Conservation (phyloP, 1,140 invertebrate genomes). For the Laupala kohalensis region DNA sequence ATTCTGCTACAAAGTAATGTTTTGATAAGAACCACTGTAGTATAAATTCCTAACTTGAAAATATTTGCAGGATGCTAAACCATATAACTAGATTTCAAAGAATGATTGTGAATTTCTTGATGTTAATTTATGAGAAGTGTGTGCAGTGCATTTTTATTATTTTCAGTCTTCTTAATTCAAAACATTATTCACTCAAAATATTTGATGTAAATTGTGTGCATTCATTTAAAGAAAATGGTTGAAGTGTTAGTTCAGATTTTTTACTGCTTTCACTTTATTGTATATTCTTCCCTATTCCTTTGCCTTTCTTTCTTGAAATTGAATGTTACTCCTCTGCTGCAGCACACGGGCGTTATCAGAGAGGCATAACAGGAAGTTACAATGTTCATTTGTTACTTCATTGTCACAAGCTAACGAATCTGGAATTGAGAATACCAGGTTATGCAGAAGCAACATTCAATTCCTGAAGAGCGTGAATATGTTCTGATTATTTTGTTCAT, state of each 20-base stretch:
- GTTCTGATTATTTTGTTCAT: not conserved
- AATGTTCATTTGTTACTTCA: not conserved
- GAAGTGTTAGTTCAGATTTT: not conserved
- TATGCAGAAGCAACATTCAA: not conserved
- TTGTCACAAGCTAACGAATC: not conserved
- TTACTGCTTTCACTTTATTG: no score
- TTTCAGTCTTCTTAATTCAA: not conserved
- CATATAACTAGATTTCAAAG: not conserved
- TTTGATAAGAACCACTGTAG: not conserved
- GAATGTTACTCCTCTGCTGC: not conserved
- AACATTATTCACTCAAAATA: no score
- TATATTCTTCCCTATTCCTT: not conserved
- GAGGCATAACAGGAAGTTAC: not conserved
- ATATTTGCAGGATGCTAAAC: not conserved
- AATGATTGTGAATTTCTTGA: not conserved
- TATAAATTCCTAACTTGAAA: not conserved
- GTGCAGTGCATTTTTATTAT: not conserved
- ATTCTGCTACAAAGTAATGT: not conserved
- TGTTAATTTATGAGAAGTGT: not conserved
- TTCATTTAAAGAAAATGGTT: not conserved
- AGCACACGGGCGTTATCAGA: not conserved
- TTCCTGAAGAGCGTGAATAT: not conserved
- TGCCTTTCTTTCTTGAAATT: no score
- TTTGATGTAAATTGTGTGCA: not conserved
- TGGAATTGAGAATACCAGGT: not conserved